Evolutionary conservation across 2,113 vertebrate genomes (phyloP), one percentile per base, ranked within the genome.

Genomic region (Erythrocercus mccallii): DNA sequence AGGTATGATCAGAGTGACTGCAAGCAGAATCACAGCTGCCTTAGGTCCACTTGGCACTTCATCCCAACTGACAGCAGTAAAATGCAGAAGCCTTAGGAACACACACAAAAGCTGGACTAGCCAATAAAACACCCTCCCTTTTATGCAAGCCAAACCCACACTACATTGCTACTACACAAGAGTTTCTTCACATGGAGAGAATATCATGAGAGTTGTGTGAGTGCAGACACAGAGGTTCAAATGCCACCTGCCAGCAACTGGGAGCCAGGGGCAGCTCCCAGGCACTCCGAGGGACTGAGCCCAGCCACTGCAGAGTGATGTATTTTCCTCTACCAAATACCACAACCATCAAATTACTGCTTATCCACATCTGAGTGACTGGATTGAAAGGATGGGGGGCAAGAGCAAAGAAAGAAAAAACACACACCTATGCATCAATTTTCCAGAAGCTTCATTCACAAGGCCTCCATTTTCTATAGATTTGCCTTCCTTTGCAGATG

Each of bases 391-490:
- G 8, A 12, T 5, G 27, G 6, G 5, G 8, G 16, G 5, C 10
- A 83, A 23, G 15, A 27, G 22, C 15, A 20, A 23, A n/a, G 27
- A n/a, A 23, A 19, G 56, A 19, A 24, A 11, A 16, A n/a, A 24
- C 6, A 88, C 97, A 57, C 23, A 98, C 98, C 98, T 97, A 51
- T 96, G 94, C 24, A 97, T 65, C 33, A 86, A 2, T 37, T 88
- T 98, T 33, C 94, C 96, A 6, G 92, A 7, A 2, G 42, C 31
- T 42, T 98, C 98, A 0, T n/a, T 97, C 42, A 97, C 82, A 23
- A 98, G 91, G 9, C 97, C 64, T 37, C 99, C 98, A 3, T 99
- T 99, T 91, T 99, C 99, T 16, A 98, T 2, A 15, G 53, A 97
- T 88, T 96, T 98, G 53, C 54, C 92, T 56, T 98, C 98, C 76